These are phyloP conservation scores for Rhinichthys klamathensis DNA, from an alignment of 2,113 vertebrate genomes.

Conservation along the genomic window DNA sequence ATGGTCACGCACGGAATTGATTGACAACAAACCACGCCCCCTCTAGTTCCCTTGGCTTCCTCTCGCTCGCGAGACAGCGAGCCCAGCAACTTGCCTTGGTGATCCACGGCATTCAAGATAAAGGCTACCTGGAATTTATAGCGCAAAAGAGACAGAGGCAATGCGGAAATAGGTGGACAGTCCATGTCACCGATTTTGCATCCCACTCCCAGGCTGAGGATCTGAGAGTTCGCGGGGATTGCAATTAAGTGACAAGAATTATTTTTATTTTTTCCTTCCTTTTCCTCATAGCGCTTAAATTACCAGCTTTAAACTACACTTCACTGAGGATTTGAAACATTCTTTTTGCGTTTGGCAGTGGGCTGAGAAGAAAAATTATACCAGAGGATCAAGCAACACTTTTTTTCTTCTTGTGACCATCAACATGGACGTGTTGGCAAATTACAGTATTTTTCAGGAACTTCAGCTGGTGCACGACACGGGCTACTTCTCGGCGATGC, in stretches of 20 bases:
- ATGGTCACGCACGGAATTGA: slow-evolving; percentile 89
- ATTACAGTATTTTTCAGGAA: slow-evolving; percentile 99
- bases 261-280: not conserved
- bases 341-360: slow-evolving; percentile 22
- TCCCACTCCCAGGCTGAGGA: slow-evolving; percentile 48
- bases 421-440: slow-evolving; percentile 99
- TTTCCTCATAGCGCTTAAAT: not conserved
- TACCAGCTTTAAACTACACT: not conserved
- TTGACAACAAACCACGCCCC: slow-evolving; percentile 73
- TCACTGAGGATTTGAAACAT: slow-evolving; percentile 32
- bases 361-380: slow-evolving; percentile 11
- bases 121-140: slow-evolving; percentile 73
- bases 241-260: slow-evolving; percentile 43
- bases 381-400: slow-evolving; percentile 21
- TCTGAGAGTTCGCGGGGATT: slow-evolving; percentile 48
- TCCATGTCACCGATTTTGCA: slow-evolving; percentile 66
- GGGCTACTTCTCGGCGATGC: slow-evolving; percentile 99
- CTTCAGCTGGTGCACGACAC: slow-evolving; percentile 99
- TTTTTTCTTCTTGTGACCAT: slow-evolving; percentile 63
- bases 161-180: slow-evolving; percentile 89
- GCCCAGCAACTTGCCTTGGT: slow-evolving; percentile 60
- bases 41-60: slow-evolving; percentile 66
- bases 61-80: slow-evolving; percentile 66
- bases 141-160: slow-evolving; percentile 62
- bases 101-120: slow-evolving; percentile 70